Conservation (phyloP, 2,888 invertebrate species). For the Azorinus chamasolen region DNA sequence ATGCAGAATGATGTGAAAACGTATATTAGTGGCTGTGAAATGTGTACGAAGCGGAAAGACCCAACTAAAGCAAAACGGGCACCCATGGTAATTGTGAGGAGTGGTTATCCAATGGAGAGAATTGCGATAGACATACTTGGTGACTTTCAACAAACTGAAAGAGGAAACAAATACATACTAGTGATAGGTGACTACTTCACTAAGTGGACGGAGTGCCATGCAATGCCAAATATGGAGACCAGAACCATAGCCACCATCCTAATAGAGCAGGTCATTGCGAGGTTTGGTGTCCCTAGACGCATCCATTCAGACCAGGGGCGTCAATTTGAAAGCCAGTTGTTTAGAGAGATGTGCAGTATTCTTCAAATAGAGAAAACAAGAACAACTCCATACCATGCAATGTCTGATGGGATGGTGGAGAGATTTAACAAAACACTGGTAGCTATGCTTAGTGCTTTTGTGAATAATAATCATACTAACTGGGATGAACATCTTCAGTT, state of each 20-base stretch:
- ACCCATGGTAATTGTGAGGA: neutral
- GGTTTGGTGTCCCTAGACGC: neutral
- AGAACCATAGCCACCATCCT: neutral
- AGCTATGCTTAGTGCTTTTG: slow-evolving; percentile 40
- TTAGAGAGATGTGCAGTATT: neutral
- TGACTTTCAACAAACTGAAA: neutral
- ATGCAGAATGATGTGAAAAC: slow-evolving; percentile 20
- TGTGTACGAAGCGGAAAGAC: slow-evolving; percentile 7
- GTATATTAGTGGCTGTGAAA: slow-evolving; percentile 8
- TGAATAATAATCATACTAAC: slow-evolving; percentile 38
- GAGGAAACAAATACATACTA: neutral
- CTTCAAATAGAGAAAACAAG: slow-evolving; percentile 3
- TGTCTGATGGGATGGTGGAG: slow-evolving; percentile 49
- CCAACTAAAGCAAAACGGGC: neutral
- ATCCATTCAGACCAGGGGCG: slow-evolving; percentile 11
- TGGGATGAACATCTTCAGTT: slow-evolving; percentile 46
- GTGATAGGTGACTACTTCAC: slow-evolving; percentile 2
- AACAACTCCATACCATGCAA: slow-evolving; percentile 1
- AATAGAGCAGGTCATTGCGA: neutral
- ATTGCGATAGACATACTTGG: slow-evolving; percentile 7
- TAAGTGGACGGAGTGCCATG: slow-evolving; percentile 4
- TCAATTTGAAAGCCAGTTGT: slow-evolving; percentile 6
- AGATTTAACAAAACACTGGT: slow-evolving; percentile 4
- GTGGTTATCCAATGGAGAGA: slow-evolving; percentile 8
- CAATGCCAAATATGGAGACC: slow-evolving; percentile 9